Conservation (phyloP, 2,113 vertebrate genomes). For the Pycnonotus jocosus region DNA sequence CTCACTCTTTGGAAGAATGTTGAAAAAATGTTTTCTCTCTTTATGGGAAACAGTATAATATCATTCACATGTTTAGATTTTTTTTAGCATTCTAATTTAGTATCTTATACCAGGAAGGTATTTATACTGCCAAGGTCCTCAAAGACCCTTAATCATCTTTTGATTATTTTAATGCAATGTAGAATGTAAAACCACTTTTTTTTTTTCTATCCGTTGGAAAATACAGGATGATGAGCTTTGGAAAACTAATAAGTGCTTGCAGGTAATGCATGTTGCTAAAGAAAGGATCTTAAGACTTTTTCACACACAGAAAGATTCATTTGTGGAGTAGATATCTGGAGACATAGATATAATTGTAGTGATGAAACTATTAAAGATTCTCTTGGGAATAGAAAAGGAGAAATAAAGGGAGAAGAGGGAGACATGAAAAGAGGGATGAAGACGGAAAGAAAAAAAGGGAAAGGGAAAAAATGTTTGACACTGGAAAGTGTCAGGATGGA, state of each 20-base stretch:
- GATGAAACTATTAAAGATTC: not conserved
- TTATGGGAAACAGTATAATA: not conserved
- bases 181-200: fast-evolving
- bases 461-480: not conserved
- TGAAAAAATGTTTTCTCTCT: not conserved
- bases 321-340: not conserved
- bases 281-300: not conserved
- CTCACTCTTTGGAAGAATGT: not conserved
- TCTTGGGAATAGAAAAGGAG: not conserved
- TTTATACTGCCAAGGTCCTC: not conserved
- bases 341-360: not conserved
- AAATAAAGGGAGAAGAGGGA: not conserved
- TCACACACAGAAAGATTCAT: not conserved
- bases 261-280: not conserved
- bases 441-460: too few species aligned
- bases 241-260: not conserved
- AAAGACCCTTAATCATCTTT: not conserved
- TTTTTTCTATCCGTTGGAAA: not conserved
- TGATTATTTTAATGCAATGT: not conserved
- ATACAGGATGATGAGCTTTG: not conserved
- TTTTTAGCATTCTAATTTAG: not conserved
- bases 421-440: not conserved
- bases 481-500: not conserved
- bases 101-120: not conserved
- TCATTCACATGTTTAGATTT: not conserved